Evolutionary conservation across 1,140 invertebrate genomes (phyloP), one percentile per base, ranked within the genome.

Genomic region (Tribolium madens): DNA sequence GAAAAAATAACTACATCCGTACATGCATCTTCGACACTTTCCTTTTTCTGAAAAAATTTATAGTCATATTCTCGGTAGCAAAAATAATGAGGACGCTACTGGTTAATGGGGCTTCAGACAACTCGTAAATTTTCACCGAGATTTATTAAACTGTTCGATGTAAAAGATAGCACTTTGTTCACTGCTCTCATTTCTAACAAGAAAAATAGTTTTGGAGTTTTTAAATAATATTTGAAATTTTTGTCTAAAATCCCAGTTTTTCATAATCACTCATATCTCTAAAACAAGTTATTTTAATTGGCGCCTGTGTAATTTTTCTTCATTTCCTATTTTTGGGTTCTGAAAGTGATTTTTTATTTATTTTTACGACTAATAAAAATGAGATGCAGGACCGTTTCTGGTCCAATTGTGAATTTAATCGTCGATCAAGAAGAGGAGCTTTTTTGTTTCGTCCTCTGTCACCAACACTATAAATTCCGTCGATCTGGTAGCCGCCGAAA

Each of bases 391-490:
- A 5, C 15, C 6, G 52, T 26, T 57, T 26, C 18, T 57, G 52
- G 18, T 57, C 52, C 52, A 57, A 57, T 64, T 64, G 57, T 64
- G 57, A 18, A 64, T 64, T 64, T 64, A 64, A 64, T 64, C 57
- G 26, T 64, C 57, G 57, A 64, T 64, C 57, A 64, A 64, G 17
- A 33, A 21, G 21, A 64, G 10, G 13, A 15, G 13, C 21, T 64
- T 64, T 64, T 64, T 64, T 64, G 57, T 14, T 26, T 64, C 26
- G 26, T 64, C 57, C 57, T 64, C 57, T 64, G 57, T 64, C 57
- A 64, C 18, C 57, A 64, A 64, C 57, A 64, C 57, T 26, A 64
- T 64, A 64, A 64, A 64, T 64, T 64, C 57, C 57, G 57, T 64
- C 26, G 21, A 64, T 64, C 57, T 64, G 26, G 57, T 64, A 64